Percentiles rank a stretch among this genome's conserved stretches.
These are phyloP conservation scores for Simalia tracyae DNA, from an alignment of 2,797 vertebrate genomes.

Conservation along the genomic window DNA sequence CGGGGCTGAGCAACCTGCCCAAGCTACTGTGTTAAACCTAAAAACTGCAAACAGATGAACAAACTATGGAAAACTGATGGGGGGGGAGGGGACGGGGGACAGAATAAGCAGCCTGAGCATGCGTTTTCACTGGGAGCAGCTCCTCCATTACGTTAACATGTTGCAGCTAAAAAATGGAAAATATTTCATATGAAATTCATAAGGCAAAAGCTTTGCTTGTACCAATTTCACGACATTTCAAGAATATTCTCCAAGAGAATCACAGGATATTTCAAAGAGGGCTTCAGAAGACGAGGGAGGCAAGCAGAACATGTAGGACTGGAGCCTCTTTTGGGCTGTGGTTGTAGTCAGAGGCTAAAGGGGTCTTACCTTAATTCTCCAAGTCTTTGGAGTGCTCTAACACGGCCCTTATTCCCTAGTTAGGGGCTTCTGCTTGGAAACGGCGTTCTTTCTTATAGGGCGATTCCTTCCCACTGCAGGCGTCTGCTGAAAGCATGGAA, in stretches of 20 bases:
- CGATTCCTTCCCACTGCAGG: too few species aligned
- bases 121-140: not conserved
- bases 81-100: too few species aligned
- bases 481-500: too few species aligned
- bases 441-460: too few species aligned
- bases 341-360: not conserved
- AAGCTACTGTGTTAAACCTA: too few species aligned
- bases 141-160: not conserved
- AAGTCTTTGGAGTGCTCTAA: not conserved
- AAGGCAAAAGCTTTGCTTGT: not conserved
- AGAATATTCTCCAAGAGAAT: not conserved
- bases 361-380: not conserved
- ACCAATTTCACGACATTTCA: not conserved
- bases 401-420: too few species aligned
- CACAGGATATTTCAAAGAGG: not conserved
- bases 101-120: not conserved
- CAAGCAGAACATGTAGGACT: not conserved
- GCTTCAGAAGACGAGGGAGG: not conserved
- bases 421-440: too few species aligned
- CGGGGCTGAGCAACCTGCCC: not conserved
- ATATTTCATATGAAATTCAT: not conserved
- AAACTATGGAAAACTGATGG: not conserved
- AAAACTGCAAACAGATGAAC: too few species aligned
- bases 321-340: not conserved
- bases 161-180: not conserved